Percentiles rank a stretch among this genome's conserved stretches.
phyloP scores from a whole-genome alignment of 1,140 invertebrate genomes.

The Pissodes strobi region DNA sequence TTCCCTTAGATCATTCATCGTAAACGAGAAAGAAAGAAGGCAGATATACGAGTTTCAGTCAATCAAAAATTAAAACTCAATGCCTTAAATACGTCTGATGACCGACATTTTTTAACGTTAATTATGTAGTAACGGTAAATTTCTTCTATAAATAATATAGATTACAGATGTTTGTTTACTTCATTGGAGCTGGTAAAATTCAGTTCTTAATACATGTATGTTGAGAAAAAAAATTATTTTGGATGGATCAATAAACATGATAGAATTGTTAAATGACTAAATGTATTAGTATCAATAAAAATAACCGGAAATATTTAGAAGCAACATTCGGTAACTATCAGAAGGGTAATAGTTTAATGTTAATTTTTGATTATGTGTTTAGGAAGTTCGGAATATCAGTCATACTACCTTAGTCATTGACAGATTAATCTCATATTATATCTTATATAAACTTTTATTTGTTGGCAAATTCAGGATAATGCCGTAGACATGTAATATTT shows the following conservation, averaged over 20 bases:
- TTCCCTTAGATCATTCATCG: no score
- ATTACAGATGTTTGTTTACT: conserved; percentile 28
- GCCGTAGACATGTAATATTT: no score
- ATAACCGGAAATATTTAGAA: no score
- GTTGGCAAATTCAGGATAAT: no score
- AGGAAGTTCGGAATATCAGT: no score
- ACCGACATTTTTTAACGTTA: conserved; percentile 29
- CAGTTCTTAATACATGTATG: conserved; percentile 4
- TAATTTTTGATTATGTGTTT: no score
- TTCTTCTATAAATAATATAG: conserved; percentile 34
- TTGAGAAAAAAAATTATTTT: neutral
- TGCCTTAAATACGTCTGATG: conserved; percentile 30
- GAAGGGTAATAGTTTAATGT: no score
- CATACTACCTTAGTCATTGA: no score
- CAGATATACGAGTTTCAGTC: conserved; percentile 28
- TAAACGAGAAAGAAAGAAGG: conserved; percentile 1
- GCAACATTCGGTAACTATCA: no score
- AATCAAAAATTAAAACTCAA: conserved; percentile 33
- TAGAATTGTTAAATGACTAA: neutral
- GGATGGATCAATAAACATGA: neutral
- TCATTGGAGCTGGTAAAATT: conserved; percentile 1
- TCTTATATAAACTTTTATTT: no score
- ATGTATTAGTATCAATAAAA: neutral
- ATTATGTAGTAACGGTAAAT: conserved; percentile 32
- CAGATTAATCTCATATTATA: no score